These are phyloP conservation scores for Chanos chanos DNA, from an alignment of 2,797 vertebrate species.

Conservation along the genomic window DNA sequence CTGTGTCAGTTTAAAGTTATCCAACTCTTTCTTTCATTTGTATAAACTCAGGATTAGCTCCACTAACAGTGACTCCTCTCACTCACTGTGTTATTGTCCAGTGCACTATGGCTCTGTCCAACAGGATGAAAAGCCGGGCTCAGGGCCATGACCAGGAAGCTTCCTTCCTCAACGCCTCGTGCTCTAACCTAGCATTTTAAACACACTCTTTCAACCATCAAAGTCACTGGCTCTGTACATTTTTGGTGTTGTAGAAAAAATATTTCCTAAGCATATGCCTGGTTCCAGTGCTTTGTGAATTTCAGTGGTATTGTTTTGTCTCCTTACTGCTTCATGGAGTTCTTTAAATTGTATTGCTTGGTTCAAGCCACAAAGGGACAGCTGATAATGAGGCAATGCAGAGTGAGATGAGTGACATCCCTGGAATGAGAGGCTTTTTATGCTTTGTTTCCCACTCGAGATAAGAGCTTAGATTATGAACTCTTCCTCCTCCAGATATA, in stretches of 20 bases:
- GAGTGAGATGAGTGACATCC: no score
- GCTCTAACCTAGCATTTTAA: conserved; percentile 35
- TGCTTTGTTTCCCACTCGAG: no score
- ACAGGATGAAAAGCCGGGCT: conserved; percentile 52
- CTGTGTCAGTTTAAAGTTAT: conserved; percentile 1
- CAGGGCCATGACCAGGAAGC: conserved; percentile 43
- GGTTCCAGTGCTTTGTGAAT: no score
- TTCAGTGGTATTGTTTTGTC: no score
- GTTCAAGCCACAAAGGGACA: no score
- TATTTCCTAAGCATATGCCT: no score
- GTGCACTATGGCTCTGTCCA: conserved; percentile 31
- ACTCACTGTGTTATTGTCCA: conserved; percentile 64
- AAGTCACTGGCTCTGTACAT: conserved; percentile 26
- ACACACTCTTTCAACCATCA: conserved; percentile 18
- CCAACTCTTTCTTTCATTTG: background rate
- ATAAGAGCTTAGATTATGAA: no score
- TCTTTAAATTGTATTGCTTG: no score
- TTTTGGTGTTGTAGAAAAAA: conserved; percentile 16
- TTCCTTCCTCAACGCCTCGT: conserved; percentile 42
- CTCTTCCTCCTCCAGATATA: no score
- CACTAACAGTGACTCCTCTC: conserved; percentile 38
- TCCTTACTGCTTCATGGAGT: no score
- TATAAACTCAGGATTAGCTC: conserved; percentile 24
- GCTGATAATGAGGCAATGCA: no score
- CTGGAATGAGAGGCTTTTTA: no score